A percentile compares a stretch with the other conserved stretches of the same genome.
phyloP scores from a whole-genome alignment of 2,797 vertebrate genomes.

The Otolemur crassicaudatus region DNA sequence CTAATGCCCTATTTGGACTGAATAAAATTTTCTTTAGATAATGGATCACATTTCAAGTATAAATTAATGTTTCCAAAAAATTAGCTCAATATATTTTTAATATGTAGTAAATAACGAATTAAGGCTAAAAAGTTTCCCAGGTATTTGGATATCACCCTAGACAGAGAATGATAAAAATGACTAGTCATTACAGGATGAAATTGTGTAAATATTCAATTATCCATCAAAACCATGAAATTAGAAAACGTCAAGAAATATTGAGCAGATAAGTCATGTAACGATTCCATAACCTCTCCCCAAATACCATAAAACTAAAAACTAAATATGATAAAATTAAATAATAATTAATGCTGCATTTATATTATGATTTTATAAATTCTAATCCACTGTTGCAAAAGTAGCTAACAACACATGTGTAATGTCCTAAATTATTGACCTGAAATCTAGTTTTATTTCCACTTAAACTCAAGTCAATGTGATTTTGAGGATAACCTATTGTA shows the following conservation, averaged over 20 bases:
- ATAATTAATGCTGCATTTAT: neutral
- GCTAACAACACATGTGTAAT: neutral
- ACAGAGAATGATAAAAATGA: neutral
- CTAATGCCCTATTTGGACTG: neutral
- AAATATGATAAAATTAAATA: neutral
- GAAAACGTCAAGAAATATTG: neutral
- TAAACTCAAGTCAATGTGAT: neutral
- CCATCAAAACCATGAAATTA: neutral
- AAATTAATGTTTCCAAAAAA: neutral
- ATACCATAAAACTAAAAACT: neutral
- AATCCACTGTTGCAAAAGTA: neutral
- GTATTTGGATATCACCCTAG: rapidly evolving
- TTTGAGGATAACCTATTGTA: neutral
- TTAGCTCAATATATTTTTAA: neutral
- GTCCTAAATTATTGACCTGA: neutral
- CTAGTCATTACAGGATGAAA: neutral
- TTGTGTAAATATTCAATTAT: neutral
- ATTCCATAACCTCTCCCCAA: neutral
- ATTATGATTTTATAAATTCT: neutral
- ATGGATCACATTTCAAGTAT: neutral
- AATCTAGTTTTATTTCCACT: neutral
- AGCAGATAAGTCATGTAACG: neutral
- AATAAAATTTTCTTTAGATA: conserved; percentile 19
- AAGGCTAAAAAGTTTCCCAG: neutral
- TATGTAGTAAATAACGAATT: neutral